Conservation (phyloP, 2,797 vertebrate genomes). For the Cirrhinus molitorella region DNA sequence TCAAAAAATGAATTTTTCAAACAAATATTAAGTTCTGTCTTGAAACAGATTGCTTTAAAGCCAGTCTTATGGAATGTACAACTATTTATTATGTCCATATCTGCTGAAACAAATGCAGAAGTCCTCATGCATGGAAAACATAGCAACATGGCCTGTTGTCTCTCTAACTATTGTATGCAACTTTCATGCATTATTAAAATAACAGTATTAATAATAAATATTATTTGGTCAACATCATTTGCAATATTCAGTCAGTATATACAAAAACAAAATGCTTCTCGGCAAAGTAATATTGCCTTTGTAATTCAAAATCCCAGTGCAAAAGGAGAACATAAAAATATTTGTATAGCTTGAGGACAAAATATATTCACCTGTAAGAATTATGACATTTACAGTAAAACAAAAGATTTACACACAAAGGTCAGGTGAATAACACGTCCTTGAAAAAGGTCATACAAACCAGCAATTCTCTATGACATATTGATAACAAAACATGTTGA, state of each 20-base stretch:
- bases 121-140: constrained; percentile 55
- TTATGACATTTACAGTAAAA: constrained; percentile 44
- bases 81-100: constrained; percentile 18
- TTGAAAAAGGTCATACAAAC: constrained; percentile 38
- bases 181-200: constrained; percentile 58
- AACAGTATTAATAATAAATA: constrained; percentile 31
- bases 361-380: constrained; percentile 42
- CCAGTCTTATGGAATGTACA: not conserved
- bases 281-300: constrained; percentile 45
- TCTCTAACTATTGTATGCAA: constrained; percentile 39
- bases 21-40: not conserved
- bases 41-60: not conserved
- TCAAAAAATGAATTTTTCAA: not conserved
- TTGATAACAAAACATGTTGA: constrained; percentile 32
- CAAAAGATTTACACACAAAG: constrained; percentile 37
- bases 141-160: constrained; percentile 39
- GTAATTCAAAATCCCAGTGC: constrained; percentile 51
- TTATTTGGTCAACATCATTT: constrained; percentile 43
- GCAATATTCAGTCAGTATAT: constrained; percentile 27
- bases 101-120: constrained; percentile 45
- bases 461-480: constrained; percentile 11
- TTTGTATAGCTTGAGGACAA: constrained; percentile 45
- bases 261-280: constrained; percentile 38
- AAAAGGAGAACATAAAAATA: constrained; percentile 53
- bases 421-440: constrained; percentile 31